These are phyloP conservation scores for Abramis brama DNA, from an alignment of 2,113 vertebrate species.

Conservation along the genomic window DNA sequence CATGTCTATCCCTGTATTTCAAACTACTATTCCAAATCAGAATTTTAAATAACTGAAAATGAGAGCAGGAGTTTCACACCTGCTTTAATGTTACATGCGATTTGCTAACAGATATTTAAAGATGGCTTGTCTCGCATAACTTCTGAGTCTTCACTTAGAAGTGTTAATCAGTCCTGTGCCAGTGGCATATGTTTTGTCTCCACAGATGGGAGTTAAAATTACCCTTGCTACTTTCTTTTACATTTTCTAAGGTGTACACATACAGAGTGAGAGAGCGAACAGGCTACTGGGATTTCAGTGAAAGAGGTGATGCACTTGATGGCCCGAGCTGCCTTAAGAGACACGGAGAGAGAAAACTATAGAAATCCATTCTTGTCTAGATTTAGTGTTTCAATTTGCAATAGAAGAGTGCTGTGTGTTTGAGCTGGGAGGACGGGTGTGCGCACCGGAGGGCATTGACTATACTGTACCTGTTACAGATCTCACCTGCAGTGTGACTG, in stretches of 20 bases:
- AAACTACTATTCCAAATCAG: neutral
- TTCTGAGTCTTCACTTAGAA: neutral
- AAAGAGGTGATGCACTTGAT: neutral
- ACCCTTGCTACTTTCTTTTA: neutral
- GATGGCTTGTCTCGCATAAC: neutral
- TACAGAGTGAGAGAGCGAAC: neutral
- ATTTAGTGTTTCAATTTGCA: neutral
- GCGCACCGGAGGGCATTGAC: neutral
- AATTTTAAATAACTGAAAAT: neutral
- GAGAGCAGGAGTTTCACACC: neutral
- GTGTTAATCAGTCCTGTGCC: slow-evolving; percentile 13
- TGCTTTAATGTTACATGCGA: neutral
- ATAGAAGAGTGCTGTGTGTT: neutral
- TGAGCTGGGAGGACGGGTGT: neutral
- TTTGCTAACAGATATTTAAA: neutral
- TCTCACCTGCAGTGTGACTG: slow-evolving; percentile 11
- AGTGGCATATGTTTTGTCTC: neutral
- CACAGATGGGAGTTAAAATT: slow-evolving; percentile 13
- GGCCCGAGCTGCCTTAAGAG: neutral
- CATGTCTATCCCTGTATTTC: slow-evolving; percentile 1
- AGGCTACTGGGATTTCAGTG: neutral
- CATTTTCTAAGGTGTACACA: neutral
- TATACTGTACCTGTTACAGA: neutral
- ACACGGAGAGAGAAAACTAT: neutral
- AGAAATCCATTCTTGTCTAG: neutral